A percentile compares a stretch with the other conserved stretches of the same genome.
Evolutionary conservation across 2,797 vertebrate species (phyloP).

Genomic region (Synanceia verrucosa): DNA sequence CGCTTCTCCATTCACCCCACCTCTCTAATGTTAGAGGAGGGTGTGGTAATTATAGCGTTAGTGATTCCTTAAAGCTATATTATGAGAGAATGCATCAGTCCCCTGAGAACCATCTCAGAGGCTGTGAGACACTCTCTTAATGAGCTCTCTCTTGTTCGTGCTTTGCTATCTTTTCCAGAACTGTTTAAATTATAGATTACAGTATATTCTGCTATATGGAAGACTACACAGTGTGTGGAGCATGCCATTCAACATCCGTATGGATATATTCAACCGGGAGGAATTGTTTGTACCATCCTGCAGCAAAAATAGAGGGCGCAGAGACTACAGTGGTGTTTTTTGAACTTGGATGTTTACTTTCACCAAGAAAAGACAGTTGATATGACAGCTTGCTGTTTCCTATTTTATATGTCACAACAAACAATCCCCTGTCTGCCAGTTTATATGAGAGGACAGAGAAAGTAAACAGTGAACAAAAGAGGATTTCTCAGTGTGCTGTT

Average conservation of each 20-base stretch:
- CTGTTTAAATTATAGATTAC: constrained; percentile 11
- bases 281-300: constrained; percentile 4
- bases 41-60: constrained; percentile 69
- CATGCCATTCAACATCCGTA: neutral
- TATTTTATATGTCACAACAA: constrained; percentile 12
- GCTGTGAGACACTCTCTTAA: constrained; percentile 30
- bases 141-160: constrained; percentile 2
- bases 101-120: constrained; percentile 29
- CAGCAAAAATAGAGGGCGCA: constrained; percentile 24
- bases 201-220: neutral
- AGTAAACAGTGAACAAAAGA: constrained; percentile 29
- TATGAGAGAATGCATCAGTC: constrained; percentile 41
- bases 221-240: neutral
- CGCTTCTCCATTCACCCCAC: neutral
- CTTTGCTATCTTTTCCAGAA: neutral
- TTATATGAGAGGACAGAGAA: constrained; percentile 23
- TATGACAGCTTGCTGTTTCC: constrained; percentile 3
- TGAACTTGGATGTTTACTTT: constrained; percentile 18
- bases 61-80: constrained; percentile 64
- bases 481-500: constrained; percentile 18
- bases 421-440: constrained; percentile 5
- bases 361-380: neutral
- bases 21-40: constrained; percentile 24
- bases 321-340: constrained; percentile 6
- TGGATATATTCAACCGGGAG: neutral